phyloP scores from a whole-genome alignment of 2,113 vertebrate species.

The Hyla sarda region DNA sequence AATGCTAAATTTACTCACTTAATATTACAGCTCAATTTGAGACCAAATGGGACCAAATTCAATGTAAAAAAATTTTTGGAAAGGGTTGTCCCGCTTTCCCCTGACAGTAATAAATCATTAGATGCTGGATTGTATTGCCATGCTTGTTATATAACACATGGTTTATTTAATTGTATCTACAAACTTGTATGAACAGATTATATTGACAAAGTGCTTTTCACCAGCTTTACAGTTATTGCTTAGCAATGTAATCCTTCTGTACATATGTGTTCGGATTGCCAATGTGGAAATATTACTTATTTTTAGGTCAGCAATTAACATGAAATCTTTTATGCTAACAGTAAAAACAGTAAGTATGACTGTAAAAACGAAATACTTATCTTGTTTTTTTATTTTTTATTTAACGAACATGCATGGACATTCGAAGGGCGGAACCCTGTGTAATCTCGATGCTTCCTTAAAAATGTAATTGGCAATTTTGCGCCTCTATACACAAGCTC shows the following conservation, averaged over 20 bases:
- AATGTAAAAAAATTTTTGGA: background rate
- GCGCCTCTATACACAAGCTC: no score
- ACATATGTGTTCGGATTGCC: background rate
- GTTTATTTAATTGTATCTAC: conserved; percentile 14
- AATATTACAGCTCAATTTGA: no score
- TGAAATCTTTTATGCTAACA: background rate
- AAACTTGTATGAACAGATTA: conserved; percentile 10
- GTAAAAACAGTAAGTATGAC: background rate
- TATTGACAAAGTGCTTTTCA: conserved; percentile 39
- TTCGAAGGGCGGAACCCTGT: no score
- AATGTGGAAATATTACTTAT: background rate
- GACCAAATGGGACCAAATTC: no score
- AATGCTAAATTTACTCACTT: no score
- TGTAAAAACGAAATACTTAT: background rate
- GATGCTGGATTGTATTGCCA: background rate
- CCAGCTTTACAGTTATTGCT: conserved; percentile 16
- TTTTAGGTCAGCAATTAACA: background rate
- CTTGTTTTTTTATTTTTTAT: no score
- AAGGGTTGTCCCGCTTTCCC: background rate
- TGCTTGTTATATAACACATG: conserved; percentile 7
- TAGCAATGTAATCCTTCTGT: conserved; percentile 24
- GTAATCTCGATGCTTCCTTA: no score
- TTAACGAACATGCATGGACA: no score
- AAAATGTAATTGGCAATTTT: no score
- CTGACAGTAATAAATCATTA: background rate